A percentile compares a stretch with the other conserved stretches of the same genome.
These are phyloP conservation scores for Telmatochromis sp. DNA, from an alignment of 2,113 vertebrate species.

Conservation along the genomic window DNA sequence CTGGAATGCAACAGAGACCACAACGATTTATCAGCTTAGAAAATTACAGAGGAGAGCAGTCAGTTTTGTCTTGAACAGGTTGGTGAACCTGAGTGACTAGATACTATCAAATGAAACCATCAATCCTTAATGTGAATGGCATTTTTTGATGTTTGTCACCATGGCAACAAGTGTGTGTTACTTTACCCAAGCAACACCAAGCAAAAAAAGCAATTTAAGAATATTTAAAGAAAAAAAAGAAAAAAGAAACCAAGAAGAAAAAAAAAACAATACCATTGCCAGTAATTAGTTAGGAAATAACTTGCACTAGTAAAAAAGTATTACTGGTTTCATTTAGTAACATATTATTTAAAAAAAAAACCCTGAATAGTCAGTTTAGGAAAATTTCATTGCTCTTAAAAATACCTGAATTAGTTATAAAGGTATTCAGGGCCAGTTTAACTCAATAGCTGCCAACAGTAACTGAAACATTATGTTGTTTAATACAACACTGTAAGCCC, in stretches of 20 bases:
- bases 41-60: neutral
- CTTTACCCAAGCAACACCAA: neutral
- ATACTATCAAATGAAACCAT: neutral
- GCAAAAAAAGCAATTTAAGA: neutral
- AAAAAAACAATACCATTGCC: fast-evolving
- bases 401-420: neutral
- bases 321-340: neutral
- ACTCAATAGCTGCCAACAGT: neutral
- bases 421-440: too few species aligned
- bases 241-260: neutral
- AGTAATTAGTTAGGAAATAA: neutral
- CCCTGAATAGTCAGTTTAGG: neutral
- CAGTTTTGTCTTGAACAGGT: neutral
- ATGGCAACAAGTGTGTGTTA: neutral
- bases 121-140: neutral
- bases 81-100: neutral
- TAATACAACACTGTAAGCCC: neutral
- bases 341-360: fast-evolving
- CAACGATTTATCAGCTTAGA: neutral
- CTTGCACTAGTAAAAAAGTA: neutral
- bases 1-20: neutral
- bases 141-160: neutral
- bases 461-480: neutral
- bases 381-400: neutral
- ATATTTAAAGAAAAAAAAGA: fast-evolving